phyloP scores from a whole-genome alignment of 2,113 vertebrate genomes.

The Danionella cerebrum region DNA sequence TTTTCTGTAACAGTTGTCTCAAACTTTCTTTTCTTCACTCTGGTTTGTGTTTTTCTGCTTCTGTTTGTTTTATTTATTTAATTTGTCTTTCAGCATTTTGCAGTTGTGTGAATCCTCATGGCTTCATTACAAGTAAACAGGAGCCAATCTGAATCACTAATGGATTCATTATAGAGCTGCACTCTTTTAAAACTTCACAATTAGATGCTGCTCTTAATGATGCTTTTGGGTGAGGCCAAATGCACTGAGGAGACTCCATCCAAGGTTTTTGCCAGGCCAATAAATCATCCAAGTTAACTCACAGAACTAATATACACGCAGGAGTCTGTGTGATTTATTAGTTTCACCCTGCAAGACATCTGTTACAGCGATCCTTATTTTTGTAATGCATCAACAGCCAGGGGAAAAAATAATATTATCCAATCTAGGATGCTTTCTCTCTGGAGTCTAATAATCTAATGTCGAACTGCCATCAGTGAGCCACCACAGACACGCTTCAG shows the following conservation, averaged over 20 bases:
- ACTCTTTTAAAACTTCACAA: slow-evolving; percentile 63
- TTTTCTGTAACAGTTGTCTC: too few species aligned
- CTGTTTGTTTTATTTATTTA: not conserved
- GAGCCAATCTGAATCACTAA: slow-evolving; percentile 55
- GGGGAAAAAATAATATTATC: slow-evolving; percentile 65
- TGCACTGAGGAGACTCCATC: slow-evolving; percentile 37
- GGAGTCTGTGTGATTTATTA: slow-evolving; percentile 61
- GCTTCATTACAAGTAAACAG: slow-evolving; percentile 46
- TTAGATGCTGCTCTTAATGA: slow-evolving; percentile 59
- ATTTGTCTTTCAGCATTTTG: not conserved
- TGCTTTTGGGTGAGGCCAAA: slow-evolving; percentile 60
- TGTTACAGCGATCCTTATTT: slow-evolving; percentile 65
- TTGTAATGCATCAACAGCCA: slow-evolving; percentile 69
- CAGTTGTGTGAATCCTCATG: slow-evolving; percentile 24
- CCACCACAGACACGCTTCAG: slow-evolving; percentile 50
- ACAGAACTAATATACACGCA: slow-evolving; percentile 29
- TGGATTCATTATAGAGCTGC: slow-evolving; percentile 68
- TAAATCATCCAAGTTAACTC: slow-evolving; percentile 49
- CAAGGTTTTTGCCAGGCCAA: slow-evolving; percentile 48
- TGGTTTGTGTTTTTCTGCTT: not conserved
- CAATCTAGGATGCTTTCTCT: slow-evolving; percentile 62
- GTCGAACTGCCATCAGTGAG: slow-evolving; percentile 61
- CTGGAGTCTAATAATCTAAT: slow-evolving; percentile 68
- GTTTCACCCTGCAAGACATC: slow-evolving; percentile 63
- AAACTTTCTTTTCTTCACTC: too few species aligned